Evolutionary conservation across 2,888 invertebrate species (phyloP), one percentile per base, ranked within the genome.

Genomic region (Tanytarsus gracilentus): DNA sequence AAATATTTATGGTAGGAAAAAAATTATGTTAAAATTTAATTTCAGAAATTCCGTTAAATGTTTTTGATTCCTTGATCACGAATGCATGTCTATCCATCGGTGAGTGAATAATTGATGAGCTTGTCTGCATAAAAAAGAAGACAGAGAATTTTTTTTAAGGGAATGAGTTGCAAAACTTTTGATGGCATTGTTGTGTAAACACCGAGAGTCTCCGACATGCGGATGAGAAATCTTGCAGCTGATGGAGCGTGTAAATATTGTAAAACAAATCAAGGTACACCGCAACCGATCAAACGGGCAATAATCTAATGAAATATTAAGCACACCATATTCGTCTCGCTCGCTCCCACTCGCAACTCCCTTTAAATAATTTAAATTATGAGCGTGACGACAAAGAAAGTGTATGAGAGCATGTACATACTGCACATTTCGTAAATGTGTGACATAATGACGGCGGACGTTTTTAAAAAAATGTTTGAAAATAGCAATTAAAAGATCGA

Each of bases 231-330:
- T 25, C 23, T 21, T 21, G 27, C 53, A 53, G 33, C 53, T 53
- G 53, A 23, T 53, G 27, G 25, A 27, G 29, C 51, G 30, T 8
- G 51, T 53, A 53, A 53, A 53, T 53, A 53, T 53, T 53, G 53
- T 33, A 53, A 53, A 53, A 53, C 53, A 53, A 53, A 53, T 53
- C 53, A 23, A 53, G 23, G n/a, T n/a, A n/a, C n/a, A n/a, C n/a
- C n/a, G n/a, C 11, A 36, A 21, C 21, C 53, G 53, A 53, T 53
- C 53, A 53, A 53, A 53, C 14, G 53, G 36, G 16, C 36, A 53
- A 53, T 53, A 53, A 53, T 53, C 53, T 53, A 21, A 33, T 53
- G 53, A 53, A 53, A 33, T 16, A 36, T 53, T 53, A 3, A 53
- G 11, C 8, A 16, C n/a, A n/a, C n/a, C n/a, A 30, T 27, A 16